A percentile compares a stretch with the other conserved stretches of the same genome.
Conservation (phyloP, 1,140 invertebrate genomes). For the Tyrophagus putrescentiae region DNA sequence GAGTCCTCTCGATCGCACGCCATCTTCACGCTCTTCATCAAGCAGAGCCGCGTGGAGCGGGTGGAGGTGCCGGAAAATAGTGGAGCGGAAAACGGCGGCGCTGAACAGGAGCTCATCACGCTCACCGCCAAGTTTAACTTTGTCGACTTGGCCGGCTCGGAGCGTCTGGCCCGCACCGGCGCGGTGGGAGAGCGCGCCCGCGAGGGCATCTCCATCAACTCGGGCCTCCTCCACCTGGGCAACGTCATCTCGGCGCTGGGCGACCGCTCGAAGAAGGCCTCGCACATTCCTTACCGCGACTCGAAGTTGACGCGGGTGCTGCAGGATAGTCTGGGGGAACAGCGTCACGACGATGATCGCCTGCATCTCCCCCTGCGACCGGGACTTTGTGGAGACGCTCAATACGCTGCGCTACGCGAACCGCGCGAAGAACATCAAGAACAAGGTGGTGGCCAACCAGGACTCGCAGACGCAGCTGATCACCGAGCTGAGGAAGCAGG, state of each 20-base stretch:
- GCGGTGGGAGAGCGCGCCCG: conserved; percentile 75
- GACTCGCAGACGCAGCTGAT: conserved; percentile 92
- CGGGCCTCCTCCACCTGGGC: conserved; percentile 76
- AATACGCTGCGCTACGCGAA: conserved; percentile 98
- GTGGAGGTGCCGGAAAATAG: conserved; percentile 30
- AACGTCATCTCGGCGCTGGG: conserved; percentile 95
- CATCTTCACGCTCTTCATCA: conserved; percentile 80
- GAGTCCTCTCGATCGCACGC: conserved; percentile 92
- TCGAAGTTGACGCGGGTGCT: conserved; percentile 86
- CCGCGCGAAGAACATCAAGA: conserved; percentile 91
- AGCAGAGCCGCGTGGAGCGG: conserved; percentile 56
- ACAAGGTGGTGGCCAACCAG: conserved; percentile 81
- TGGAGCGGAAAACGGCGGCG: neutral
- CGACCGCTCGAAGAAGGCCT: conserved; percentile 65
- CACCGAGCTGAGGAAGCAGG: conserved; percentile 62
- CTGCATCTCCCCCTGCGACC: conserved; percentile 89
- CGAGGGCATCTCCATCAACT: conserved; percentile 87
- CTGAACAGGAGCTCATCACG: conserved; percentile 48
- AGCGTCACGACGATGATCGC: conserved; percentile 95
- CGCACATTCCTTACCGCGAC: conserved; percentile 92
- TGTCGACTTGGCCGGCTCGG: conserved; percentile 90
- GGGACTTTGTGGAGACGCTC: conserved; percentile 96
- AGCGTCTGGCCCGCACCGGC: conserved; percentile 82
- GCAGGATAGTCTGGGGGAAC: conserved; percentile 90
- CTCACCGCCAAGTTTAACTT: conserved; percentile 85